Base-by-base conservation (phyloP, 2,113 vertebrate genomes). In the Sylvicapra grimmia region DNA sequence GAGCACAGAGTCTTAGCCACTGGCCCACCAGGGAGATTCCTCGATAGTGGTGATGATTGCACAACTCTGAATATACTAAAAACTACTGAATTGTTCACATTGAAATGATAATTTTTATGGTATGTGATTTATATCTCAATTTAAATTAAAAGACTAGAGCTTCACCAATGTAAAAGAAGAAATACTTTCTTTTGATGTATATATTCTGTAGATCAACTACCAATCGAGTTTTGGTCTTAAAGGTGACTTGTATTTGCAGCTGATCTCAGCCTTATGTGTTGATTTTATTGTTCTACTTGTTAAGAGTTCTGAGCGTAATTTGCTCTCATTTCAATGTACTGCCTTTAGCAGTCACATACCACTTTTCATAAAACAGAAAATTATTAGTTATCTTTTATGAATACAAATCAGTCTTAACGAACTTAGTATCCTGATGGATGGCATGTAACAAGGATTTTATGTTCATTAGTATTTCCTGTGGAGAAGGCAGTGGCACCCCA, bases 291-390 rank as follows among this genome's bases (percentile, higher is more conserved):
- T 94, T 93, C 61, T 94, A 13, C 83, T 27, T 15, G 2, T 47
- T 84, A 44, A 44, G 21, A 12, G 40, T 88, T 90, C 40, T 89
- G 23, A 87, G 23, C 54, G 33, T 59, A 90, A 87, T 86, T 90
- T 96, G 40, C 29, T 58, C 23, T 86, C 29, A 79, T 27, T 77
- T 97, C n/a, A 47, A 33, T 84, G 44, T 82, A 51, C 61, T 92
- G 44, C 40, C 56, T 61, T 95, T 90, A 94, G 31, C 27, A 96
- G 29, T 90, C 27, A 65, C 83, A 95, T 90, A 44, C 16, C 33
- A 90, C 44, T 90, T 90, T 95, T 82, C 44, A 61, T 90, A 23
- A 97, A 94, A 89, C 49, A n/a, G 61, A 72, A 90, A 94, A 88
- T 87, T 63, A 88, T 80, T 86, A 51, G 16, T 92, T 68, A 53